Evolutionary conservation across 2,797 vertebrate genomes (phyloP).

Genomic region (Strix occidentalis): DNA sequence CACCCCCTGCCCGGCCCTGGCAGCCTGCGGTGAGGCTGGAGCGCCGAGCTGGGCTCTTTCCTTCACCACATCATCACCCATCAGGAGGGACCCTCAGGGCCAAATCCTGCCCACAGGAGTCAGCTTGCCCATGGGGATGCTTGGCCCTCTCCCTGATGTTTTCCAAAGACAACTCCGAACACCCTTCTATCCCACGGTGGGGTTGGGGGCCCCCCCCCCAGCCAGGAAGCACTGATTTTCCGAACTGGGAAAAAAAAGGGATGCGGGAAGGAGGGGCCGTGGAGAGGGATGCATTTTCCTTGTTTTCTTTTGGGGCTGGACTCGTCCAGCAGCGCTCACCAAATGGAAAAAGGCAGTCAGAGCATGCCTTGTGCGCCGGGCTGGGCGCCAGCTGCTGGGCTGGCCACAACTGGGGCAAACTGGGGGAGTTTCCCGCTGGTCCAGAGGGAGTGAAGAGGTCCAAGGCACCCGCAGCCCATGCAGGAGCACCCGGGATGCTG

Average conservation of each 20-base stretch:
- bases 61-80: background rate
- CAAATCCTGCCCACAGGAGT: background rate
- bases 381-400: background rate
- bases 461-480: background rate
- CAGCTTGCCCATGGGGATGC: fast-evolving
- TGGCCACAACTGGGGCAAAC: constrained; percentile 14
- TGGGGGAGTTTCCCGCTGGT: background rate
- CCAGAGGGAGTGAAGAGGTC: background rate
- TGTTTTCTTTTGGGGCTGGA: constrained; percentile 31
- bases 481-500: background rate
- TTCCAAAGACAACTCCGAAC: background rate
- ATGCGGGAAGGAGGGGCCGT: background rate
- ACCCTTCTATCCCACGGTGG: background rate
- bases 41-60: background rate
- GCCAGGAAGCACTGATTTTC: constrained; percentile 33
- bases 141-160: background rate
- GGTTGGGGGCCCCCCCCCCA: background rate
- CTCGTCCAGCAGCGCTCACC: background rate
- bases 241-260: background rate
- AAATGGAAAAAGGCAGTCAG: constrained; percentile 60
- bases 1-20: background rate
- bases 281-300: constrained; percentile 10
- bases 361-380: background rate
- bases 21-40: background rate
- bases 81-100: background rate